phyloP scores from a whole-genome alignment of 2,113 vertebrate genomes.

The Galemys pyrenaicus region DNA sequence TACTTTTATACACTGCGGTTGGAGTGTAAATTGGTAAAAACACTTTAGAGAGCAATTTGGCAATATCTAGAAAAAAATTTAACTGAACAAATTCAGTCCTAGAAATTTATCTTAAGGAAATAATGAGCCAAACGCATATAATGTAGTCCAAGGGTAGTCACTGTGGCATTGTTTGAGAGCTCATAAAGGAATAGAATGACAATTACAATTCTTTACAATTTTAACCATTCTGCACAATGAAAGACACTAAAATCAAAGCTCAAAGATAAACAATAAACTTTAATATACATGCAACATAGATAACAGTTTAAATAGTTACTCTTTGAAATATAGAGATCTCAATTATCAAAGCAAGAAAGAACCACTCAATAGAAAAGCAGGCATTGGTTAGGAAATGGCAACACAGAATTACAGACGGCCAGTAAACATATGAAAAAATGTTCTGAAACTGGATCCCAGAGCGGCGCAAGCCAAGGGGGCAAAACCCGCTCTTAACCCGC shows the following conservation, averaged over 20 bases:
- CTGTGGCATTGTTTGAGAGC: neutral
- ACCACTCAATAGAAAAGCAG: slow-evolving; percentile 12
- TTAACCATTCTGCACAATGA: neutral
- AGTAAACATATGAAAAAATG: slow-evolving; percentile 33
- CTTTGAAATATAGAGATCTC: neutral
- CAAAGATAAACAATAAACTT: slow-evolving; percentile 20
- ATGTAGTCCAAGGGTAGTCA: neutral
- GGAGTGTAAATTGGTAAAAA: slow-evolving; percentile 26
- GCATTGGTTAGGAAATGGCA: neutral
- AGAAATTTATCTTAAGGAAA: slow-evolving; percentile 44
- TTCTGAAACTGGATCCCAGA: neutral
- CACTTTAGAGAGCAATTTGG: neutral
- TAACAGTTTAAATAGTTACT: neutral
- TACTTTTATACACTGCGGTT: neutral
- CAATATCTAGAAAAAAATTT: slow-evolving; percentile 1
- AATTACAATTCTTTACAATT: neutral
- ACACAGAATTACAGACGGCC: neutral
- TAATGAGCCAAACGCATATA: neutral
- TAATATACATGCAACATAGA: neutral
- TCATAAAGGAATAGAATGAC: slow-evolving; percentile 24
- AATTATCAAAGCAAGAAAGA: slow-evolving; percentile 30
- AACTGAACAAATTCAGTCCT: slow-evolving; percentile 10
- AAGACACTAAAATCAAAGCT: slow-evolving; percentile 52
- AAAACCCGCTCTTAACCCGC: no score
- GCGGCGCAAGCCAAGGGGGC: no score